phyloP scores from a whole-genome alignment of 2,113 vertebrate genomes.

The Oplegnathus fasciatus region DNA sequence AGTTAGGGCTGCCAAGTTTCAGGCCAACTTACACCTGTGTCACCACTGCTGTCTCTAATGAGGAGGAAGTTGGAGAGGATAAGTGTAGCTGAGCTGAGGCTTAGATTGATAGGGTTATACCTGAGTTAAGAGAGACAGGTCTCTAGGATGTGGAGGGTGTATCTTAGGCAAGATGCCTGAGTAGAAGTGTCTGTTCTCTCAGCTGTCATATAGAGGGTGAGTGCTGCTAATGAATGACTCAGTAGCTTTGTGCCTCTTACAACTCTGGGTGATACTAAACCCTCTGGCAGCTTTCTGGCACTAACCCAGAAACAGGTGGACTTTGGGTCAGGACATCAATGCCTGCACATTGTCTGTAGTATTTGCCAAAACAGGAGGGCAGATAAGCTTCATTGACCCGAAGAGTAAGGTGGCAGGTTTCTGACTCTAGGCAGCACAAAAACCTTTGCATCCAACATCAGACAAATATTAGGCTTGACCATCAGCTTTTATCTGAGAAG shows the following conservation, averaged over 20 bases:
- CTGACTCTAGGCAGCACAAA: slow-evolving; percentile 9
- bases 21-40: slow-evolving; percentile 47
- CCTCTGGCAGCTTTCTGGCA: slow-evolving; percentile 17
- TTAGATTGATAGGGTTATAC: slow-evolving; percentile 38
- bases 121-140: slow-evolving; percentile 30
- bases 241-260: slow-evolving; percentile 28
- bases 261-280: slow-evolving; percentile 37
- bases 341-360: slow-evolving; percentile 4
- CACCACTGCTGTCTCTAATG: slow-evolving; percentile 50
- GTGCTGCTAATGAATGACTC: slow-evolving; percentile 39
- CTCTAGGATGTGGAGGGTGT: slow-evolving; percentile 10
- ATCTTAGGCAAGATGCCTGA: slow-evolving; percentile 18
- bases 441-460: slow-evolving; percentile 10
- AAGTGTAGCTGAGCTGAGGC: slow-evolving; percentile 43
- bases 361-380: slow-evolving; percentile 8
- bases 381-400: slow-evolving; percentile 20
- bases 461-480: not conserved
- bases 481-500: not conserved
- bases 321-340: slow-evolving; percentile 19
- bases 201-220: slow-evolving; percentile 29
- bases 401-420: slow-evolving; percentile 7
- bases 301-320: slow-evolving; percentile 25
- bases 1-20: not conserved
- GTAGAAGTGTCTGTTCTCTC: slow-evolving; percentile 27
- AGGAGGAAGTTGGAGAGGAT: slow-evolving; percentile 30